phyloP scores from a whole-genome alignment of 92 coral and sea anemone genomes.

The Pocillopora grandis region DNA sequence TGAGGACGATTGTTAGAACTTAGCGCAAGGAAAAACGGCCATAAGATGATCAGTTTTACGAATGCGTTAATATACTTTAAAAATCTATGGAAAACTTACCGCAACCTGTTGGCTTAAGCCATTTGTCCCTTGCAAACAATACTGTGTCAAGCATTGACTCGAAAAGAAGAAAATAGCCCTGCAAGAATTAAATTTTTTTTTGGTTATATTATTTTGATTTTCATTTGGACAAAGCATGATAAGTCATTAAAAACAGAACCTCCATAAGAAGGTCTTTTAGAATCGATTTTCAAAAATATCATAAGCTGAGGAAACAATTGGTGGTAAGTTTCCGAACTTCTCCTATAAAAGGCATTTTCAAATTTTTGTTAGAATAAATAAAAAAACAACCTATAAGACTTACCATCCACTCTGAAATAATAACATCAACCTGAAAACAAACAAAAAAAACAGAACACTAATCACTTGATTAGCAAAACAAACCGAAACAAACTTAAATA shows the following conservation, averaged over 20 bases:
- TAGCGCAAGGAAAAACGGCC: background rate
- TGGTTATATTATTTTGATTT: background rate
- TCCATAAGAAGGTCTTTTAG: background rate
- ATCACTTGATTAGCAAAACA: no score
- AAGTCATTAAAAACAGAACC: background rate
- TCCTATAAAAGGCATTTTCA: background rate
- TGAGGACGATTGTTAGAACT: no score
- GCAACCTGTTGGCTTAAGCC: slow-evolving; percentile 77
- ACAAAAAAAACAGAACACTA: background rate
- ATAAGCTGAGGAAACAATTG: no score
- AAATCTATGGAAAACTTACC: slow-evolving; percentile 44
- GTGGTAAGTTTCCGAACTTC: background rate
- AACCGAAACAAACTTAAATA: no score
- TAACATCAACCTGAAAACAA: slow-evolving; percentile 76
- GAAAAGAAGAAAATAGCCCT: slow-evolving; percentile 95
- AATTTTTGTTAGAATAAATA: background rate
- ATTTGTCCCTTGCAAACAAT: slow-evolving; percentile 88
- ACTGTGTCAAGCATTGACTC: slow-evolving; percentile 98
- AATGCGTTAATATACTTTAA: background rate
- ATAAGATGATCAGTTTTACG: background rate
- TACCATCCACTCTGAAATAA: slow-evolving; percentile 98
- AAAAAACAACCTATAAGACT: slow-evolving; percentile 19
- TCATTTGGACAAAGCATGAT: background rate
- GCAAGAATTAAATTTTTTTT: background rate
- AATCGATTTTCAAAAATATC: background rate